A percentile compares a stretch with the other conserved stretches of the same genome.
Evolutionary conservation across 2,797 vertebrate genomes (phyloP).

Genomic region (Sphenodon punctatus): DNA sequence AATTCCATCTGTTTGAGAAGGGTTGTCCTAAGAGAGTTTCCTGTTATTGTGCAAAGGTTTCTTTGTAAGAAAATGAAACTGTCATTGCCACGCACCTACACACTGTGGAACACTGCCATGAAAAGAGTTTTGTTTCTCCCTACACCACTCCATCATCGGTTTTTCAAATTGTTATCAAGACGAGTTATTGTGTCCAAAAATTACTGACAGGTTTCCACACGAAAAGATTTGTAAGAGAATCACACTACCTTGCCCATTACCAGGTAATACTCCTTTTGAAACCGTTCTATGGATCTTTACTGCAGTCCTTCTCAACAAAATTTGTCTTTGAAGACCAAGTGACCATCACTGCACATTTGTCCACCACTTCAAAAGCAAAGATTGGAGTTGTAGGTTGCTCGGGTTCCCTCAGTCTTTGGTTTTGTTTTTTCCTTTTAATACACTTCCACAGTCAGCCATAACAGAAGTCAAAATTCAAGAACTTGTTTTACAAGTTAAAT

Average conservation of each 20-base stretch:
- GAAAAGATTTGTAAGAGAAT: neutral
- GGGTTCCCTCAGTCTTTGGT: no score
- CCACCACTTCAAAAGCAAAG: no score
- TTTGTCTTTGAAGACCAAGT: no score
- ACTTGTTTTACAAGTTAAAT: neutral
- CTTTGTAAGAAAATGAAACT: neutral
- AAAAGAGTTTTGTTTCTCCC: slow-evolving; percentile 16
- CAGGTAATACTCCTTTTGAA: no score
- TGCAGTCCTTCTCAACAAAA: no score
- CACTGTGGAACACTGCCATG: neutral
- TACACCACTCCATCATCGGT: no score
- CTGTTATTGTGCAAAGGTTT: slow-evolving; percentile 32
- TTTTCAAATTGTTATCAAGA: neutral
- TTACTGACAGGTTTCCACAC: neutral
- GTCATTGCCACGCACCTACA: slow-evolving; percentile 16
- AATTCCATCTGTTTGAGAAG: neutral
- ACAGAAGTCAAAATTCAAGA: neutral
- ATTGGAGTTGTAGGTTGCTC: no score
- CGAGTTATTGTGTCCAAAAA: neutral
- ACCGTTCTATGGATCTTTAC: no score
- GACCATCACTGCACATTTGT: no score
- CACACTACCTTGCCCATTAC: no score
- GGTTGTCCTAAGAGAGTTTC: slow-evolving; percentile 22
- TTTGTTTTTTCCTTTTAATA: no score
- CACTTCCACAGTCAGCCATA: no score